These are phyloP conservation scores for Hyppa rectilinea DNA, from an alignment of 2,888 invertebrate species.

Conservation along the genomic window DNA sequence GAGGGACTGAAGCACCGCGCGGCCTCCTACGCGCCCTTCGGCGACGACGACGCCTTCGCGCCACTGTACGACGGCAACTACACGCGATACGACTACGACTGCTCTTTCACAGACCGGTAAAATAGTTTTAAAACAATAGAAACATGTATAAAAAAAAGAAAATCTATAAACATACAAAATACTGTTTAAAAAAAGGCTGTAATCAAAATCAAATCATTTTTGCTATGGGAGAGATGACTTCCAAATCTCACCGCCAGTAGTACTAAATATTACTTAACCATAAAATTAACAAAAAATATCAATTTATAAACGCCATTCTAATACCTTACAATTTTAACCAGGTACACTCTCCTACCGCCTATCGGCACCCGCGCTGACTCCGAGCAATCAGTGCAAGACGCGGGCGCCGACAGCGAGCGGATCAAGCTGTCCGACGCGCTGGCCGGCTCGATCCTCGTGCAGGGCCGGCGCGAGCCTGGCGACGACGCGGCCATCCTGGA, in stretches of 20 bases:
- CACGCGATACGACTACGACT: slow-evolving; percentile 81
- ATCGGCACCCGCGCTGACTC: slow-evolving; percentile 69
- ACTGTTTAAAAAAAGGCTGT: not conserved
- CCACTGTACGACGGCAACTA: slow-evolving; percentile 79
- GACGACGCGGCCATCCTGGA: slow-evolving; percentile 76
- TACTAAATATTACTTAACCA: too few relatives aligned
- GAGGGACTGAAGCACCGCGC: slow-evolving; percentile 63
- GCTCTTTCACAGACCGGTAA: slow-evolving; percentile 76
- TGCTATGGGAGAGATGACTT: not conserved
- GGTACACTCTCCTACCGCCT: slow-evolving; percentile 81
- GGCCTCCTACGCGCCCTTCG: slow-evolving; percentile 69
- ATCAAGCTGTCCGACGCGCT: slow-evolving; percentile 67
- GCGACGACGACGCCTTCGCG: slow-evolving; percentile 75
- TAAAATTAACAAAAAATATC: too few relatives aligned
- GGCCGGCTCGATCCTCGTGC: slow-evolving; percentile 75
- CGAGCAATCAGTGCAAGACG: not conserved
- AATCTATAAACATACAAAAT: too few relatives aligned
- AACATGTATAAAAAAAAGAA: too few relatives aligned
- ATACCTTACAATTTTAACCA: too few relatives aligned
- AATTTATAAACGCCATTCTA: too few relatives aligned
- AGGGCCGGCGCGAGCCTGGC: slow-evolving; percentile 63
- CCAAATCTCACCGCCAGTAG: not conserved
- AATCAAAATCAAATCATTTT: not conserved
- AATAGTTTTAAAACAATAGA: not conserved
- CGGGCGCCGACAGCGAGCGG: not conserved